phyloP scores from a whole-genome alignment of 2,888 invertebrate genomes.

The Andrena hattorfiana region DNA sequence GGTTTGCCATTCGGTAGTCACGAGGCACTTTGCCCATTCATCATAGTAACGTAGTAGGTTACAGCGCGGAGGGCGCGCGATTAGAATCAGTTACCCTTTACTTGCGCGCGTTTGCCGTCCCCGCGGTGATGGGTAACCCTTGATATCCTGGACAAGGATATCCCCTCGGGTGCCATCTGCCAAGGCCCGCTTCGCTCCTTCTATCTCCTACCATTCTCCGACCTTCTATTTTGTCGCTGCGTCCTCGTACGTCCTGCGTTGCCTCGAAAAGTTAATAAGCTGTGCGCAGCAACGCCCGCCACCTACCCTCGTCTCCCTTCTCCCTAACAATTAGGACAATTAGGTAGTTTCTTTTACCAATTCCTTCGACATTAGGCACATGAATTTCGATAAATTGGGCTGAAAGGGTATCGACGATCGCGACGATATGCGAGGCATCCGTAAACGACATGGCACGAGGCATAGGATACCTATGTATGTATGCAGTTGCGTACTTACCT shows the following conservation, averaged over 20 bases:
- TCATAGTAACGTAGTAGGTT: conserved; percentile 78
- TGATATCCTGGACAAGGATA: conserved; percentile 82
- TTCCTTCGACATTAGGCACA: no score
- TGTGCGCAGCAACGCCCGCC: conserved; percentile 8
- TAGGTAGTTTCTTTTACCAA: no score
- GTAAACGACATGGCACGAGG: no score
- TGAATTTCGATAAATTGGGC: no score
- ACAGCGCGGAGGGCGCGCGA: conserved; percentile 81
- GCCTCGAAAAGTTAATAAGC: conserved; percentile 74
- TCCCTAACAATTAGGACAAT: no score
- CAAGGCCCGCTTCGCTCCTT: conserved; percentile 77
- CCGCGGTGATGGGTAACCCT: conserved; percentile 79
- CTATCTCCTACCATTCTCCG: conserved; percentile 64
- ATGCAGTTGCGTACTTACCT: not conserved
- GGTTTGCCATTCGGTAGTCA: conserved; percentile 79
- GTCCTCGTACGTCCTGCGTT: conserved; percentile 24
- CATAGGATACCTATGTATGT: not conserved
- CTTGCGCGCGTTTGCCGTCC: conserved; percentile 76
- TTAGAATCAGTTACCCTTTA: conserved; percentile 85
- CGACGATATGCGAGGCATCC: no score
- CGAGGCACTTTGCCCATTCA: conserved; percentile 82
- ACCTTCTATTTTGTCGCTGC: conserved; percentile 37
- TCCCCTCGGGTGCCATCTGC: conserved; percentile 84
- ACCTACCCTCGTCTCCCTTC: not conserved
- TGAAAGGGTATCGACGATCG: no score